Percentiles rank a stretch among this genome's conserved stretches.
Conservation (phyloP, 1,140 invertebrate species). For the Acromyrmex echinatior region DNA sequence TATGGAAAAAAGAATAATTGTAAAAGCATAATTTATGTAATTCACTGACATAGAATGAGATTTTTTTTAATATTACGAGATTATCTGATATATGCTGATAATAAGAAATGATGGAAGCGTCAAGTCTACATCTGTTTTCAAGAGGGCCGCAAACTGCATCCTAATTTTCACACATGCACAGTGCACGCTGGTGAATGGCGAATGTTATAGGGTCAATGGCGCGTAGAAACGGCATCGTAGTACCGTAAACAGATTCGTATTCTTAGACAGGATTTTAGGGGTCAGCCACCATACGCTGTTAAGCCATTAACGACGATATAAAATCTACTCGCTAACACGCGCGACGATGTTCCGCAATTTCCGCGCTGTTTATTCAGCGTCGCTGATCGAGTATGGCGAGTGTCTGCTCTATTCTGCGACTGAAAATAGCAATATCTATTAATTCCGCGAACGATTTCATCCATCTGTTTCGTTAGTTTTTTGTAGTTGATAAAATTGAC, state of each 20-base stretch:
- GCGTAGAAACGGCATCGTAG: constrained; percentile 66
- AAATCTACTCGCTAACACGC: constrained; percentile 60
- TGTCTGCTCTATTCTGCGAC: neutral
- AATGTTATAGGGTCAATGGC: constrained; percentile 77
- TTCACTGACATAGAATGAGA: neutral
- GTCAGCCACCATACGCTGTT: constrained; percentile 67
- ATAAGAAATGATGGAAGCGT: neutral
- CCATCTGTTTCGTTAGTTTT: neutral
- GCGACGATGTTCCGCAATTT: constrained; percentile 56
- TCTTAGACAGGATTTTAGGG: constrained; percentile 72
- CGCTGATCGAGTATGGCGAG: neutral
- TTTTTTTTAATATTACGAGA: neutral
- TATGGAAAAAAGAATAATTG: neutral
- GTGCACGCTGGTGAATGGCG: constrained; percentile 43
- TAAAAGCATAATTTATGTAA: neutral
- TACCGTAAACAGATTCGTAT: constrained; percentile 75
- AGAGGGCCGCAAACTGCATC: constrained; percentile 31
- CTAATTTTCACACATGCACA: constrained; percentile 36
- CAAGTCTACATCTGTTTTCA: constrained; percentile 17
- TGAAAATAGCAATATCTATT: constrained; percentile 28
- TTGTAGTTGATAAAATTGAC: neutral
- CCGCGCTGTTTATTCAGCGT: constrained; percentile 30
- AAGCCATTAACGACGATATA: constrained; percentile 74
- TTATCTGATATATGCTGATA: neutral
- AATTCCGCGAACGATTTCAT: neutral